Conservation (phyloP, 2,888 invertebrate species). For the Sinhomidia bicolor region DNA sequence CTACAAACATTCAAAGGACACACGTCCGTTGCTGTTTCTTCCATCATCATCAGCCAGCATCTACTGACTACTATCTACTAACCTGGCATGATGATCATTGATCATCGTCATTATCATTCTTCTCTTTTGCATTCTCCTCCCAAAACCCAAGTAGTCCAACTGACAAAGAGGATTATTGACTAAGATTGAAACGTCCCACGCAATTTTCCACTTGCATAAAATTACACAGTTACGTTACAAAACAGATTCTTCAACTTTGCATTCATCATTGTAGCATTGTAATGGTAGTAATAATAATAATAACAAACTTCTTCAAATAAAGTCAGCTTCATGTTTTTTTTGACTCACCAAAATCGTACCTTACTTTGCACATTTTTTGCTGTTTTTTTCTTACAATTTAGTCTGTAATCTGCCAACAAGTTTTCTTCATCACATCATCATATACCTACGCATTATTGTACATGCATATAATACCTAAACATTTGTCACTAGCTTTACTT, state of each 20-base stretch:
- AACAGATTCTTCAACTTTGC: neutral
- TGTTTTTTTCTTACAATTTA: neutral
- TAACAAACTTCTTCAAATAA: too few relatives aligned
- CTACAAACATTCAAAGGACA: too few relatives aligned
- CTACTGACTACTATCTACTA: constrained; percentile 2
- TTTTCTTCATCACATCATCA: constrained; percentile 35
- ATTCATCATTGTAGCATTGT: neutral
- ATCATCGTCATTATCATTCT: neutral
- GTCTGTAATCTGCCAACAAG: neutral
- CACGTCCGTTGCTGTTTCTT: too few relatives aligned
- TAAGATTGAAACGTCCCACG: constrained; percentile 25
- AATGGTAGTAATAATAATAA: too few relatives aligned
- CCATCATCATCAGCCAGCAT: too few relatives aligned
- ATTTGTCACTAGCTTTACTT: too few relatives aligned
- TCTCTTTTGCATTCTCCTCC: too few relatives aligned
- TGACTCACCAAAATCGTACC: constrained; percentile 41
- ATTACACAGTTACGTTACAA: too few relatives aligned
- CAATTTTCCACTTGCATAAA: constrained; percentile 12
- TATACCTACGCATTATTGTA: constrained; percentile 40
- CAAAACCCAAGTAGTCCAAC: neutral
- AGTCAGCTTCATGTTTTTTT: neutral
- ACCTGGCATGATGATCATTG: neutral
- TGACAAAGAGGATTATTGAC: constrained; percentile 22
- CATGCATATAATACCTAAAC: too few relatives aligned
- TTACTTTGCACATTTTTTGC: constrained; percentile 37